Conservation (phyloP, 1,140 invertebrate species). For the Microplitis mediator region DNA sequence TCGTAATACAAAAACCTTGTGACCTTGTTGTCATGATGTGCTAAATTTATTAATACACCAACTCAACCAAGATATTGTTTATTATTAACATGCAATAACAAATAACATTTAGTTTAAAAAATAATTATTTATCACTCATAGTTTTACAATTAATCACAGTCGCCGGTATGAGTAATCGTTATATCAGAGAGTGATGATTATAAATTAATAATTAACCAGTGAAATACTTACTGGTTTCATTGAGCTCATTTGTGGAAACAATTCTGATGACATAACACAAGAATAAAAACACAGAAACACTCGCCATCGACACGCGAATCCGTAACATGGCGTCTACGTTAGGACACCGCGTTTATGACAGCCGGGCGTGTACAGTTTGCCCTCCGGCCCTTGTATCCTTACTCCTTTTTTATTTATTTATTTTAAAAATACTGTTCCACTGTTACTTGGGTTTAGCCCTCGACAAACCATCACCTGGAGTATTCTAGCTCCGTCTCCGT, state of each 20-base stretch:
- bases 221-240: conserved; percentile 43
- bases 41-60: background rate
- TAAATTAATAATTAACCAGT: background rate
- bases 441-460: background rate
- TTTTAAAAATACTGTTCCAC: background rate
- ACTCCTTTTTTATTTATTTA: background rate
- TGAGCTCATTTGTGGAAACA: conserved; percentile 35
- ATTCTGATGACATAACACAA: conserved; percentile 34
- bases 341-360: conserved; percentile 38
- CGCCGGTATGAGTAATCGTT: background rate
- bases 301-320: conserved; percentile 42
- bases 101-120: background rate
- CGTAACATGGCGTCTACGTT: conserved; percentile 49
- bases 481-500: background rate
- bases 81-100: background rate
- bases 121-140: too few relatives aligned
- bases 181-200: background rate
- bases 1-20: background rate
- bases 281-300: conserved; percentile 34
- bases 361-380: conserved; percentile 41
- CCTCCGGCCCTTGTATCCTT: background rate
- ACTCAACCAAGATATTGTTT: background rate
- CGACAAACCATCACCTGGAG: background rate
- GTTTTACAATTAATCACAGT: too few relatives aligned
- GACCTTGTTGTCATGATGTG: too few relatives aligned